These are phyloP conservation scores for Hyla sarda DNA, from an alignment of 2,113 vertebrate genomes.

Conservation along the genomic window DNA sequence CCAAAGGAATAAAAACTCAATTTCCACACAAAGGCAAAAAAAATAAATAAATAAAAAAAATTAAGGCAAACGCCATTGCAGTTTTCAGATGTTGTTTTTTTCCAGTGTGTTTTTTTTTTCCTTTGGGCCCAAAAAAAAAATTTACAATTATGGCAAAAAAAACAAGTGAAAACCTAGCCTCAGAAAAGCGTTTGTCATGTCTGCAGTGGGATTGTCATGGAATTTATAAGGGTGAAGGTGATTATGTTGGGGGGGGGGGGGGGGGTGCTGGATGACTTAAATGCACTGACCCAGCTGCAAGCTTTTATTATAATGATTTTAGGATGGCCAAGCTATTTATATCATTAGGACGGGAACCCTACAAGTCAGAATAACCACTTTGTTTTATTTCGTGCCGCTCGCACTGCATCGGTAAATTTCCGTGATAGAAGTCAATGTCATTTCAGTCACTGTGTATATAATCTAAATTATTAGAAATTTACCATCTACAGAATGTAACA, in stretches of 20 bases:
- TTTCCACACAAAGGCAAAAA: background rate
- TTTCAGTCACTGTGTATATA: background rate
- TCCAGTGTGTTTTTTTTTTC: too few species aligned
- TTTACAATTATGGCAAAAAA: too few species aligned
- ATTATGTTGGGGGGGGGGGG: background rate
- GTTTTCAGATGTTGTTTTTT: too few species aligned
- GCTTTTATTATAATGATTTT: conserved; percentile 12
- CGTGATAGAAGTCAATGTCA: too few species aligned
- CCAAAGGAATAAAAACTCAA: background rate
- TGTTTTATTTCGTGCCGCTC: background rate
- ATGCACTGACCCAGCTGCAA: conserved; percentile 9
- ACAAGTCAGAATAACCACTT: background rate
- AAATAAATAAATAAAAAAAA: too few species aligned
- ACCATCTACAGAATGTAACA: background rate
- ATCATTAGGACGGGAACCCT: background rate
- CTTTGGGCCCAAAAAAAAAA: too few species aligned
- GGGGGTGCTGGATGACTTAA: background rate
- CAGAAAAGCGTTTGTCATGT: conserved; percentile 1
- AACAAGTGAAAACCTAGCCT: too few species aligned
- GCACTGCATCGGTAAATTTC: background rate
- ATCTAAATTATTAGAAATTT: background rate
- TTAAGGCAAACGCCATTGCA: background rate
- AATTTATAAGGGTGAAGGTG: conserved; percentile 17
- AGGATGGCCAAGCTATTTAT: background rate
- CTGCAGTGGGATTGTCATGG: background rate